Conservation (phyloP, 2,888 invertebrate species). For the Dermolepida albohirtum region DNA sequence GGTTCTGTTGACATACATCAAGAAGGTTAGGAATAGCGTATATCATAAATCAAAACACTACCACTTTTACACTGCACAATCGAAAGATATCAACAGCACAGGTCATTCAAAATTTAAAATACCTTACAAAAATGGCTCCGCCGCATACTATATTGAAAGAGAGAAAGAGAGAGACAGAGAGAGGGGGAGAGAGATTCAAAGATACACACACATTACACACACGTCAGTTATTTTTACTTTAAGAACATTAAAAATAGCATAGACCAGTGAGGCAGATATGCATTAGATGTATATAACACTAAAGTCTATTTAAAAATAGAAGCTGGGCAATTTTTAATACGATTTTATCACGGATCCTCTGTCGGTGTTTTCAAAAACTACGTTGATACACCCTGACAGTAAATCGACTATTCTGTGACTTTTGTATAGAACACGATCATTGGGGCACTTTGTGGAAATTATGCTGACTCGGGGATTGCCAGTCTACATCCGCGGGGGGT, state of each 20-base stretch:
- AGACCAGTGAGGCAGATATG: slow-evolving; percentile 61
- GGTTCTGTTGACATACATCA: slow-evolving; percentile 50
- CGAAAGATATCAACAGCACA: slow-evolving; percentile 41
- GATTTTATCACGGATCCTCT: slow-evolving; percentile 61
- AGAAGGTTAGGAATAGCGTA: slow-evolving; percentile 46
- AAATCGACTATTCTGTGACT: slow-evolving; percentile 57
- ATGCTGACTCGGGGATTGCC: slow-evolving; percentile 33
- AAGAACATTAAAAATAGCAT: slow-evolving; percentile 64
- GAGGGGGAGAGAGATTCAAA: slow-evolving; percentile 38
- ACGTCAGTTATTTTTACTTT: slow-evolving; percentile 64
- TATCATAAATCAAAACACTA: slow-evolving; percentile 41
- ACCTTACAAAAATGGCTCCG: slow-evolving; percentile 62
- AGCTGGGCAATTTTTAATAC: slow-evolving; percentile 59
- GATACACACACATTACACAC: slow-evolving; percentile 52
- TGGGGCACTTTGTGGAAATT: slow-evolving; percentile 41
- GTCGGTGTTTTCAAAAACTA: slow-evolving; percentile 64
- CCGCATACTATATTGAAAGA: slow-evolving; percentile 60
- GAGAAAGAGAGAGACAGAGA: slow-evolving; percentile 43
- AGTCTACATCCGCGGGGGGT: slow-evolving; percentile 43
- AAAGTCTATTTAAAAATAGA: slow-evolving; percentile 66
- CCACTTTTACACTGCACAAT: slow-evolving; percentile 36
- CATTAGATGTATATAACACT: slow-evolving; percentile 63
- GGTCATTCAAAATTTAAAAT: slow-evolving; percentile 50
- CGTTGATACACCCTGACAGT: slow-evolving; percentile 63
- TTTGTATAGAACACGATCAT: slow-evolving; percentile 39